A percentile compares a stretch with the other conserved stretches of the same genome.
Conservation (phyloP, 2,797 vertebrate species). For the Sebastes matsubarae region DNA sequence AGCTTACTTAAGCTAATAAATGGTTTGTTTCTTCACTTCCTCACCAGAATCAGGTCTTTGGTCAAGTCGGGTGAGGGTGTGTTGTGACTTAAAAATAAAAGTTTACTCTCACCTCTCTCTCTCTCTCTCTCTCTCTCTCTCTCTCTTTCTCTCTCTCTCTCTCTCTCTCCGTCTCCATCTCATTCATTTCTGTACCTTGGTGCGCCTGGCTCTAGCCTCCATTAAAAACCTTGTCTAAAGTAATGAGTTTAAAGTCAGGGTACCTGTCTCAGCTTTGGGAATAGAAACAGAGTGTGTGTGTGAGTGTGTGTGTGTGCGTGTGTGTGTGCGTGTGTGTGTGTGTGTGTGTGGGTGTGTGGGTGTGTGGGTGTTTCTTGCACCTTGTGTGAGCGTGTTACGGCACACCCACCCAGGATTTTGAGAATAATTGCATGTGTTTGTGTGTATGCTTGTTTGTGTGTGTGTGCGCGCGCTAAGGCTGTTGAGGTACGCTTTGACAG, state of each 20-base stretch:
- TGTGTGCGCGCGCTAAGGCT: slow-evolving; percentile 38
- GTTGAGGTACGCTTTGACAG: slow-evolving; percentile 77
- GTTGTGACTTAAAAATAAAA: slow-evolving; percentile 43
- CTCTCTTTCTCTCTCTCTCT: neutral
- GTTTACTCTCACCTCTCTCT: slow-evolving; percentile 19
- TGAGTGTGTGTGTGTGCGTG: slow-evolving; percentile 16
- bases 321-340: slow-evolving; percentile 6
- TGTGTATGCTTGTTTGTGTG: slow-evolving; percentile 24
- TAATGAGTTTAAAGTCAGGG: slow-evolving; percentile 74
- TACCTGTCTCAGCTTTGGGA: slow-evolving; percentile 53
- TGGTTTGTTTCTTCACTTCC: neutral
- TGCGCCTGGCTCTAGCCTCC: slow-evolving; percentile 52
- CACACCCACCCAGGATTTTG: slow-evolving; percentile 45
- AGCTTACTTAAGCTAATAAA: neutral
- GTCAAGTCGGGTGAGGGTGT: slow-evolving; percentile 8
- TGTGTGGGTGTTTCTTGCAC: neutral
- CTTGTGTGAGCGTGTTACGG: neutral
- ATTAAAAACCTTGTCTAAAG: slow-evolving; percentile 76
- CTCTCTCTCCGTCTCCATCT: slow-evolving; percentile 8
- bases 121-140: too few species aligned
- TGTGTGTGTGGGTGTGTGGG: slow-evolving; percentile 12
- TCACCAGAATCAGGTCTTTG: neutral
- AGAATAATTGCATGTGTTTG: slow-evolving; percentile 55
- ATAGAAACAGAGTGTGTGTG: slow-evolving; percentile 14
- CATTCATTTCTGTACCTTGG: slow-evolving; percentile 37